Evolutionary conservation across 2,797 vertebrate genomes (phyloP).

Genomic region (Alcedo atthis): DNA sequence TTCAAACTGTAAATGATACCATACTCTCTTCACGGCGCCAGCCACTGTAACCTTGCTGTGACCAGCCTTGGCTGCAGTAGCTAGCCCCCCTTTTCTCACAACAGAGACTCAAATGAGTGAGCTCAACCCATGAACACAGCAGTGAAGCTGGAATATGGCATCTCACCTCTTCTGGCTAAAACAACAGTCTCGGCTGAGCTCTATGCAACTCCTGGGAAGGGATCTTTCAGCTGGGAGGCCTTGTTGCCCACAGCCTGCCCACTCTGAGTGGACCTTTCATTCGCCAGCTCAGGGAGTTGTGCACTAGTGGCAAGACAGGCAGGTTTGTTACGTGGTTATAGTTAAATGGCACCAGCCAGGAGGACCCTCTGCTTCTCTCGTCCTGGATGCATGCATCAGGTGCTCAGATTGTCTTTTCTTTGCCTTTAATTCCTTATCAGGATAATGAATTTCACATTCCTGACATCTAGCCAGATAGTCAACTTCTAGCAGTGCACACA

Average conservation of each 20-base stretch:
- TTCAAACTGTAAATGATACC: slow-evolving; percentile 42
- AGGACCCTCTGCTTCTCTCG: neutral
- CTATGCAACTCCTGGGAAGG: neutral
- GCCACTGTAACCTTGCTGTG: neutral
- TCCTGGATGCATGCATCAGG: neutral
- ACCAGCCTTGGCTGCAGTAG: neutral
- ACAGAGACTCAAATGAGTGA: neutral
- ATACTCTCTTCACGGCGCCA: neutral
- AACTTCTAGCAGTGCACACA: neutral
- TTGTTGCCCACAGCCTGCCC: neutral
- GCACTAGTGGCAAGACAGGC: neutral
- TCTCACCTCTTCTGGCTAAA: neutral
- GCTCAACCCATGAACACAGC: neutral
- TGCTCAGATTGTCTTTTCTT: neutral
- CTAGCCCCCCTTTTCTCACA: neutral
- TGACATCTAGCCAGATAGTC: neutral
- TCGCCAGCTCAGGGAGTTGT: neutral
- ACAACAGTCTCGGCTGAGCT: neutral
- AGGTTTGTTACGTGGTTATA: neutral
- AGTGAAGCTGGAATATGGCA: neutral
- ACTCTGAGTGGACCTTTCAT: neutral
- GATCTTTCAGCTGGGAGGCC: neutral
- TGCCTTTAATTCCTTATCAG: neutral
- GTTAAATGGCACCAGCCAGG: neutral
- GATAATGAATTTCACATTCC: neutral